Evolutionary conservation across 2,888 invertebrate genomes (phyloP), one percentile per base, ranked within the genome.

Genomic region (Ramazzottius varieornatus): DNA sequence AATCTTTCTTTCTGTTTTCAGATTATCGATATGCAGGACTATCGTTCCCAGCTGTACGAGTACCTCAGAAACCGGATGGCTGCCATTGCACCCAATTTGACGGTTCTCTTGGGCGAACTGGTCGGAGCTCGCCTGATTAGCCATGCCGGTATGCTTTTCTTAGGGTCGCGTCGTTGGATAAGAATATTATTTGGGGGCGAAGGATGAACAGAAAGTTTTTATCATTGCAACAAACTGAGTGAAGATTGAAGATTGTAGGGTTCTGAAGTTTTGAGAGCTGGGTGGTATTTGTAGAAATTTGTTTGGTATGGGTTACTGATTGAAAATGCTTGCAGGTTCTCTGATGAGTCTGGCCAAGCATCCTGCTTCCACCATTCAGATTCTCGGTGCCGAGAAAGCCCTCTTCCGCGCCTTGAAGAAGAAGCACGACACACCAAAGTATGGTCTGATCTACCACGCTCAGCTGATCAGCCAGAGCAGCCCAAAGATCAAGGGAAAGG

Each of bases 311-410:
- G n/a, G n/a, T n/a, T n/a, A n/a, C n/a, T n/a, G n/a, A n/a, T n/a
- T n/a, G n/a, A n/a, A n/a, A n/a, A n/a, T n/a, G n/a, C n/a, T n/a
- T n/a, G n/a, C 68, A 80, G 81, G 81, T 65, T 94, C 94, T 0
- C 78, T 98, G 33, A 84, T 93, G 72, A 94, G 91, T 77, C 80
- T 98, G 67, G 94, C 98, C 0, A 98, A 98, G 75, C 90, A 93
- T 75, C 94, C 98, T 0, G 91, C 96, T 0, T 98, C 96, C 0
- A 98, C 96, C 0, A 82, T 98, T 2, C 96, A 98, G 79, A 94
- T 98, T 71, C 83, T 96, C 67, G 98, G 96, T 68, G 96, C 98
- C 0, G 98, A 98, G 75, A 98, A 98, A 74, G 96, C 96, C 0
- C 78, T 98, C 16, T 98, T 98, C 78, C 81, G 96, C 69, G 96